Evolutionary conservation across 2,113 vertebrate species (phyloP).

Genomic region (Eira barbara): DNA sequence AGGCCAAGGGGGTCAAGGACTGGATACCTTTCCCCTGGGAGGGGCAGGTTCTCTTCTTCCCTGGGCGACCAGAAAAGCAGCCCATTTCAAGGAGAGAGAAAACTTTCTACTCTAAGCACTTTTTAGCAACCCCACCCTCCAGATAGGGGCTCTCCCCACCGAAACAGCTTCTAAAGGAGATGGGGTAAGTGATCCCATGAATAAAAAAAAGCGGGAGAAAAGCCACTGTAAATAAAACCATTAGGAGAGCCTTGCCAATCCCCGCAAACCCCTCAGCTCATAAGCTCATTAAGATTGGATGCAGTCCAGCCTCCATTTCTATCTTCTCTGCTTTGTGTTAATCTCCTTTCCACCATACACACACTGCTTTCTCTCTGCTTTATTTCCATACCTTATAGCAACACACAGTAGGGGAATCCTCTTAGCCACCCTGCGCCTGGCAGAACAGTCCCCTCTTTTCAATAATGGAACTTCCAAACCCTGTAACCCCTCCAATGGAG

Average conservation of each 20-base stretch:
- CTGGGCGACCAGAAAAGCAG: constrained; percentile 41
- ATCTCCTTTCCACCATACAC: constrained; percentile 82
- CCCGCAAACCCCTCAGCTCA: constrained; percentile 85
- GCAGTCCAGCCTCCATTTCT: constrained; percentile 85
- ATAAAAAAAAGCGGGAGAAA: constrained; percentile 79
- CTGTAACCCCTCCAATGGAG: constrained; percentile 66
- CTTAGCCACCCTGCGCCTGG: constrained; percentile 80
- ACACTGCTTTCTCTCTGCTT: constrained; percentile 83
- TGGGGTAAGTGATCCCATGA: constrained; percentile 73
- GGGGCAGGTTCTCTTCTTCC: constrained; percentile 64
- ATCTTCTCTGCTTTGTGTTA: constrained; percentile 86
- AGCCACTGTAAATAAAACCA: constrained; percentile 87
- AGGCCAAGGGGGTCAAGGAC: constrained; percentile 72
- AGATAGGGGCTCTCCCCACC: constrained; percentile 66
- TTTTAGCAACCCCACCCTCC: constrained; percentile 65
- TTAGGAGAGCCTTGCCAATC: constrained; percentile 85
- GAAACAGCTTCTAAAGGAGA: constrained; percentile 70
- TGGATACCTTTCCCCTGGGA: constrained; percentile 49
- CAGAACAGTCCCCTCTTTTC: constrained; percentile 79
- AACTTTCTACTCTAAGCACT: constrained; percentile 48
- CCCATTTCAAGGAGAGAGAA: constrained; percentile 45
- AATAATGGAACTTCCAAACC: constrained; percentile 81
- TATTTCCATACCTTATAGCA: constrained; percentile 85
- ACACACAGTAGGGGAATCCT: constrained; percentile 82
- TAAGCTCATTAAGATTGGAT: constrained; percentile 89